phyloP scores from a whole-genome alignment of 2,797 vertebrate genomes.

The Balearica regulorum region DNA sequence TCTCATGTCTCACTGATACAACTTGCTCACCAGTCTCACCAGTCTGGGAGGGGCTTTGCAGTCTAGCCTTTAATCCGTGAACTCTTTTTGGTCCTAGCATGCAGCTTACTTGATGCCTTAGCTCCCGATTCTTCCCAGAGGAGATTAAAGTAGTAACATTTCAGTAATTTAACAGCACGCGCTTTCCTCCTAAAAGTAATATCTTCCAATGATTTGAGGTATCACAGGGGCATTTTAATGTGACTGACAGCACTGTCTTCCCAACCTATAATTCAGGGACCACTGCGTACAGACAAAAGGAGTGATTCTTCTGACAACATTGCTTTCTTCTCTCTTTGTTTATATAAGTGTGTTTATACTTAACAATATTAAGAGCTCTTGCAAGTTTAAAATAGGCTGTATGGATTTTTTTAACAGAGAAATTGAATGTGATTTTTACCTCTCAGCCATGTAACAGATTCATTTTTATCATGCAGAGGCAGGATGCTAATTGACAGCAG shows the following conservation, averaged over 20 bases:
- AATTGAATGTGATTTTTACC: constrained; percentile 26
- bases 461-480: constrained; percentile 21
- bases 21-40: neutral
- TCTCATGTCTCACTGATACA: neutral
- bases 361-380: neutral
- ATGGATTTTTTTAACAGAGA: neutral
- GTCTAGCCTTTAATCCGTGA: neutral
- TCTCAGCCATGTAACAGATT: constrained; percentile 19
- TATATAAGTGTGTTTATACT: neutral
- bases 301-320: neutral
- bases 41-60: neutral
- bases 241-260: neutral
- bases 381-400: neutral
- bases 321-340: neutral
- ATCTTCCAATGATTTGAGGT: neutral
- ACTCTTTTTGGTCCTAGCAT: neutral
- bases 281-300: neutral
- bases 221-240: neutral
- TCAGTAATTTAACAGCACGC: neutral
- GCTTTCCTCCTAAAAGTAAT: neutral
- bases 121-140: neutral
- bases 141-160: neutral
- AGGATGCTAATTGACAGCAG: constrained; percentile 34
- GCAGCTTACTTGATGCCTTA: neutral
- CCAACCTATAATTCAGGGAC: neutral